A percentile compares a stretch with the other conserved stretches of the same genome.
These are phyloP conservation scores for Muntiacus reevesi DNA, from an alignment of 2,113 vertebrate genomes.

Conservation along the genomic window DNA sequence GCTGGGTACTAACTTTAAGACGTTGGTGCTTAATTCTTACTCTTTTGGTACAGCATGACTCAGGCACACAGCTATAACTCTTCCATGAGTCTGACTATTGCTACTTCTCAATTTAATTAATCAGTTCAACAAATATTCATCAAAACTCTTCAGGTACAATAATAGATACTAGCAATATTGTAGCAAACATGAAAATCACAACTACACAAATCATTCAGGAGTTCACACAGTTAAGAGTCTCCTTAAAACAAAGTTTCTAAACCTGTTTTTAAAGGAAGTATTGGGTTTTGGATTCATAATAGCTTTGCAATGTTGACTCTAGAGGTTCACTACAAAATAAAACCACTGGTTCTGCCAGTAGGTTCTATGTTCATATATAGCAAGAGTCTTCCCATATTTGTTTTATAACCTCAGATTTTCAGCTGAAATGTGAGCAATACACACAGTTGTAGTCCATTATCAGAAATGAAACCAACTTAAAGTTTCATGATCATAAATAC, in stretches of 20 bases:
- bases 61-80: not conserved
- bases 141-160: not conserved
- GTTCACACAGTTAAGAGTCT: not conserved
- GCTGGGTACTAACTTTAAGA: not conserved
- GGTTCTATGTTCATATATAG: not conserved
- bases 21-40: not conserved
- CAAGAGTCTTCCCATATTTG: not conserved
- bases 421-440: not conserved
- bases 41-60: not conserved
- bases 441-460: not conserved
- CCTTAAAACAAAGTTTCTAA: slow-evolving; percentile 8
- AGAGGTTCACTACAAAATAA: not conserved
- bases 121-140: not conserved
- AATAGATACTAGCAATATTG: not conserved
- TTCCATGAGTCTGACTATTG: not conserved
- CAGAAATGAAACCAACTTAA: not conserved
- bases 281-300: not conserved
- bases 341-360: not conserved
- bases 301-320: not conserved
- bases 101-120: not conserved
- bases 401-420: not conserved
- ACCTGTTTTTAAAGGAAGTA: not conserved
- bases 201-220: not conserved
- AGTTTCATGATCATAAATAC: not conserved
- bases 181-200: not conserved